Base-by-base conservation (phyloP, 53 echinoderm and acorn worm genomes). In the Astropecten irregularis region DNA sequence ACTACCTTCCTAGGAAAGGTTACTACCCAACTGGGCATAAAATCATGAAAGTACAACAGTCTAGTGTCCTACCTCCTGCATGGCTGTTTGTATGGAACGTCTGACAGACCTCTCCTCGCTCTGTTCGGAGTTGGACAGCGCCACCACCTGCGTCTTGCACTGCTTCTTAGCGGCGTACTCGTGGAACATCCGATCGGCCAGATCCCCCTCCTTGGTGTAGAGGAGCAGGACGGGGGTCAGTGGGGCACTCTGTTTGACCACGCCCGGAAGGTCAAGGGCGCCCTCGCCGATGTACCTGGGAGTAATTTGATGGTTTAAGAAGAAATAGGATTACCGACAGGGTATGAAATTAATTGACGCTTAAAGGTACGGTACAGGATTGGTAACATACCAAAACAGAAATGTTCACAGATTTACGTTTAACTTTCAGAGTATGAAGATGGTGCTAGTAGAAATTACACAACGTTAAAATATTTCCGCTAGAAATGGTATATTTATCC, bases 131-230 rank as follows among this genome's bases (percentile, higher is more conserved):
- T 92, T 95, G 55, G 81, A 89, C 86, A 99, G 81, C 11, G 77
- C 69, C 14, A 99, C 68, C 25, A 92, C 85, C 23, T 71, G 50
- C 3, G 85, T 85, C 36, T 85, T 69, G 11, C 40, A 84, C 90
- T 99, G 99, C 57, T 88, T 90, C 90, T 99, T 95, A 46, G 71
- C 66, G n/a, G 95, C 90, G 20, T 72, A 69, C 54, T 95, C 95
- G 23, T 77, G 74, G 86, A 95, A 99, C 86, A 99, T 88, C 77
- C 69, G 92, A 46, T 88, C 68, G 4, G 99, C 99, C 35, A 99
- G 58, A 51, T 99, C 86, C 9, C 95, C 99, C 69, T 99, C 99
- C 6, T 44, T 69, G 59, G 92, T 92, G 44, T 95, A 99, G 77
- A 99, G 87, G 28, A 99, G 83, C 20, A 99, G 88, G 60, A 99